Evolutionary conservation across 1,140 invertebrate genomes (phyloP), one percentile per base, ranked within the genome.

Genomic region (Drosophila bifasciata): DNA sequence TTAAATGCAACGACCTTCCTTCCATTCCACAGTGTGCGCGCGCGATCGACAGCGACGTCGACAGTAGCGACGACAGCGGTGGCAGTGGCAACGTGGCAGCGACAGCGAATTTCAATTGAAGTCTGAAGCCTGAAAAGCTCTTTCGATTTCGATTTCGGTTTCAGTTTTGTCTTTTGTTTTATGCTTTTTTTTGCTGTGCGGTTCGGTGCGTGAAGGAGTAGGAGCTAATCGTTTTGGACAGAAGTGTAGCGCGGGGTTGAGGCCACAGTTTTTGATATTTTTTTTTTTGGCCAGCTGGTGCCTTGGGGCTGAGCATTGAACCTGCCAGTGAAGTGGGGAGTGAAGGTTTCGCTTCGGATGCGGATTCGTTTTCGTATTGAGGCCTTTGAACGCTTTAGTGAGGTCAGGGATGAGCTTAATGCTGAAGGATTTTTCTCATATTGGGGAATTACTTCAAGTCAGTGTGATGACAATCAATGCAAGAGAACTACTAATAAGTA

Each of bases 1-100:
- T 86, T 86, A 81, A 86, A 86, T 86, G 81, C 81, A 88, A 86
- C 83, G 81, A 86, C 81, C 81, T 86, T 86, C 81, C 83, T 60
- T 72, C 75, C 32, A 36, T 60, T 72, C 75, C 32, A 36, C 32
- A 13, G 32, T 36, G 32, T 36, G 32, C 13, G 32, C 13, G 32
- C 32, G 74, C 81, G 81, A 86, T 85, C 81, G 73, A 60, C 59
- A 58, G 43, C 81, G 74, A 39, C 68, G 75, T 36, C 32, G 9
- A 36, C 32, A 11, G 32, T 13, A 36, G 32, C 32, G 11, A 36
- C 32, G 32, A 36, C 32, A 36, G 32, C 32, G 4, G 32, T 36
- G 32, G 32, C 9, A 36, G 32, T 36, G 11, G 32, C 32, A 36
- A n/a, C n/a, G 32, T 81, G 68, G 56, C 59, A 58, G 43, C 81